These are phyloP conservation scores for Ariopsis seemanni DNA, from an alignment of 2,113 vertebrate genomes.

Conservation along the genomic window DNA sequence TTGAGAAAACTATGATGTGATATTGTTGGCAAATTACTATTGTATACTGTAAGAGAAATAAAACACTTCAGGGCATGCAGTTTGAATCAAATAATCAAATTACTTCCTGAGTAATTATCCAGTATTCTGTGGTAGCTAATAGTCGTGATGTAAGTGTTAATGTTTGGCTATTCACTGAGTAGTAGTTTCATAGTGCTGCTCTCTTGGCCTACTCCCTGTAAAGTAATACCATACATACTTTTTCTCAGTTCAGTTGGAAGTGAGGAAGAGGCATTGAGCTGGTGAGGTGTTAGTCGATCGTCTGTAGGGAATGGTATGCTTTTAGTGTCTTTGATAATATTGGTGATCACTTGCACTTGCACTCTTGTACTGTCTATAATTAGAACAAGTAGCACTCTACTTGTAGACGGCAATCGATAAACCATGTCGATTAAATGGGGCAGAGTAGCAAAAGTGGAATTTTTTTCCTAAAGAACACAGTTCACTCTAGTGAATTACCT, in stretches of 20 bases:
- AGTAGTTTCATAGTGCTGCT: too few species aligned
- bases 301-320: not conserved
- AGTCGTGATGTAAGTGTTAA: not conserved
- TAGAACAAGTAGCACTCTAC: not conserved
- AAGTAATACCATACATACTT: not conserved
- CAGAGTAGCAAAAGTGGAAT: not conserved
- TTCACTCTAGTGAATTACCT: not conserved
- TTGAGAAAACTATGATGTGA: not conserved
- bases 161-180: not conserved
- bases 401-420: not conserved
- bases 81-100: not conserved
- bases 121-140: not conserved
- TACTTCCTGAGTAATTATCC: not conserved
- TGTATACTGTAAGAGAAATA: not conserved
- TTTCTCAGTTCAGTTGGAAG: not conserved
- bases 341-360: not conserved
- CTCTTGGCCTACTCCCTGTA: too few species aligned
- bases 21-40: not conserved
- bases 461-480: not conserved
- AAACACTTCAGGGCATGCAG: not conserved
- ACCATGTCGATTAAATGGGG: not conserved
- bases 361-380: not conserved
- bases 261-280: not conserved
- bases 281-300: not conserved
- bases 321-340: not conserved